A percentile compares a stretch with the other conserved stretches of the same genome.
These are phyloP conservation scores for Muntiacus reevesi DNA, from an alignment of 2,113 vertebrate species.

Conservation along the genomic window DNA sequence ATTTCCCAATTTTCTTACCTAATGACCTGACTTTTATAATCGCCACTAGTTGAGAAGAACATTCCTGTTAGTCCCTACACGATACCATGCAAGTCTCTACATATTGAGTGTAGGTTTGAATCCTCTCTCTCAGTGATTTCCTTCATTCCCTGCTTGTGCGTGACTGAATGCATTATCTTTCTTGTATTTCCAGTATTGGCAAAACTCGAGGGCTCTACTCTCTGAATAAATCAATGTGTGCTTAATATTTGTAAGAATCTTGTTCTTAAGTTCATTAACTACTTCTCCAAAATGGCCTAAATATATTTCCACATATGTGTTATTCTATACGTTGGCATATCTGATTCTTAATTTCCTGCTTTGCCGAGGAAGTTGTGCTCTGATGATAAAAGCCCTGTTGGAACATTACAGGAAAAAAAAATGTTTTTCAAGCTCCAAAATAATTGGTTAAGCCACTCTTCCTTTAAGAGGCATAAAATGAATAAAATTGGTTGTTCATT, in stretches of 20 bases:
- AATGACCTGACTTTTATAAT: background rate
- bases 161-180: background rate
- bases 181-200: background rate
- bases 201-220: background rate
- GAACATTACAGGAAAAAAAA: background rate
- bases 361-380: background rate
- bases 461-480: background rate
- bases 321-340: background rate
- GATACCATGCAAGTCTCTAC: background rate
- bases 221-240: background rate
- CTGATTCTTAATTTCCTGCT: background rate
- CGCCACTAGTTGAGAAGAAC: background rate
- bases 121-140: background rate
- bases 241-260: background rate
- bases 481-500: background rate
- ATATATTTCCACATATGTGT: background rate
- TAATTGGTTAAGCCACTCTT: background rate
- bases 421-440: background rate
- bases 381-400: background rate
- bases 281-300: background rate
- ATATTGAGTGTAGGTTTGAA: background rate
- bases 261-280: conserved; percentile 14
- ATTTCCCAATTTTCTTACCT: background rate
- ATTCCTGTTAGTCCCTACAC: background rate
- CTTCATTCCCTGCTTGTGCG: background rate